Percentiles rank a stretch among this genome's conserved stretches.
Conservation (phyloP, 2,888 invertebrate species). For the Itoplectis maculator region DNA sequence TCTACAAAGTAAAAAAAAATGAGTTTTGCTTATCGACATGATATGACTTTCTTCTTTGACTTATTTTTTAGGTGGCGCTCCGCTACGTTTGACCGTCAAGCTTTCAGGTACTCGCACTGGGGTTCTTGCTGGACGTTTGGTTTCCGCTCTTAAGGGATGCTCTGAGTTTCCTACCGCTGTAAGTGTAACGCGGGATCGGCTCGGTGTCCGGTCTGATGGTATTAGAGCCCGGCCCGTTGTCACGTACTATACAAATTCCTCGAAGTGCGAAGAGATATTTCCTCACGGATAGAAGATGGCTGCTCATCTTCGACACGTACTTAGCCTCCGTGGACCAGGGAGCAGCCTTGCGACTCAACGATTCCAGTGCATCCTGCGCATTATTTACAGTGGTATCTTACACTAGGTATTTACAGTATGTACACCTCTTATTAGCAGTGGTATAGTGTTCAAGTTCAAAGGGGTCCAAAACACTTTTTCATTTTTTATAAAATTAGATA, state of each 20-base stretch:
- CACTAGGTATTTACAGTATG: constrained; percentile 59
- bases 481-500: too few relatives aligned
- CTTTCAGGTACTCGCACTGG: constrained; percentile 3
- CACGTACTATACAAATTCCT: constrained; percentile 72
- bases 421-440: not conserved
- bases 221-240: constrained; percentile 52
- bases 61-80: not conserved
- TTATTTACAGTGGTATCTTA: constrained; percentile 68
- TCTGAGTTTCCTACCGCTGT: constrained; percentile 32
- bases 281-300: constrained; percentile 53
- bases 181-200: constrained; percentile 58
- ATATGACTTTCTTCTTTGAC: not conserved
- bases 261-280: constrained; percentile 64
- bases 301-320: constrained; percentile 28
- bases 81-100: not conserved
- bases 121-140: not conserved
- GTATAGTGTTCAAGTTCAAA: not conserved
- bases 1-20: constrained; percentile 70
- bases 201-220: constrained; percentile 75
- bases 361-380: constrained; percentile 66
- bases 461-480: not conserved
- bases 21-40: constrained; percentile 21
- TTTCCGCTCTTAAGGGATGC: not conserved
- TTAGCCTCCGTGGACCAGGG: constrained; percentile 24
- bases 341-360: constrained; percentile 51